Conservation (phyloP, 1,140 invertebrate species). For the Drosophila albomicans region DNA sequence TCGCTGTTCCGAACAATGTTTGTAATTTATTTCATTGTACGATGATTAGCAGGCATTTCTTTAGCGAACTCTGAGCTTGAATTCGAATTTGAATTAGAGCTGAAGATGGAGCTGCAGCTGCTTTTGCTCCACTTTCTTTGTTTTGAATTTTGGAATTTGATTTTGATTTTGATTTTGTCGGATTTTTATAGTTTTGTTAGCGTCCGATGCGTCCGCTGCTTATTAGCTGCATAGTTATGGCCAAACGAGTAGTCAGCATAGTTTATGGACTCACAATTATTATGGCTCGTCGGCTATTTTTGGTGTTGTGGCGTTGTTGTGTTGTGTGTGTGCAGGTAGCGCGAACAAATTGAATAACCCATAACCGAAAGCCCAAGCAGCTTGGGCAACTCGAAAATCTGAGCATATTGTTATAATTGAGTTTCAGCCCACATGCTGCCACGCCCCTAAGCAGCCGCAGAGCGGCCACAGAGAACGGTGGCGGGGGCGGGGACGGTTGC, state of each 20-base stretch:
- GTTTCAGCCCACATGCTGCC: constrained; percentile 71
- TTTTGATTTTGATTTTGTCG: background rate
- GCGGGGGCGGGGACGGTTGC: background rate
- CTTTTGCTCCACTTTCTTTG: constrained; percentile 66
- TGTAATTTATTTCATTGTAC: constrained; percentile 83
- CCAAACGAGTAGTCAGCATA: constrained; percentile 51
- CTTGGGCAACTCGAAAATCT: constrained; percentile 58
- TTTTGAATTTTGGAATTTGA: constrained; percentile 51
- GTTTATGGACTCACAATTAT: constrained; percentile 58
- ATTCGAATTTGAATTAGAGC: background rate
- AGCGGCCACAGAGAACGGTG: background rate
- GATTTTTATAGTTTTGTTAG: background rate
- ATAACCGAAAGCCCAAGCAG: background rate
- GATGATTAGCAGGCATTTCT: constrained; percentile 83
- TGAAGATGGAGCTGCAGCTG: background rate
- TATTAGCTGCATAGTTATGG: constrained; percentile 81
- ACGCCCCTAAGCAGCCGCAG: constrained; percentile 50
- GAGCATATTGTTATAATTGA: constrained; percentile 85
- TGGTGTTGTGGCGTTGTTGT: background rate
- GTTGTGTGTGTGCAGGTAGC: constrained; percentile 40
- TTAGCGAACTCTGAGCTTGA: constrained; percentile 5
- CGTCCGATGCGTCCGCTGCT: constrained; percentile 33
- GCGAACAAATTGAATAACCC: constrained; percentile 65
- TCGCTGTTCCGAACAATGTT: constrained; percentile 68
- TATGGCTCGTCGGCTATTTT: constrained; percentile 45